Conservation (phyloP, 1,140 invertebrate species). For the Myzus persicae region DNA sequence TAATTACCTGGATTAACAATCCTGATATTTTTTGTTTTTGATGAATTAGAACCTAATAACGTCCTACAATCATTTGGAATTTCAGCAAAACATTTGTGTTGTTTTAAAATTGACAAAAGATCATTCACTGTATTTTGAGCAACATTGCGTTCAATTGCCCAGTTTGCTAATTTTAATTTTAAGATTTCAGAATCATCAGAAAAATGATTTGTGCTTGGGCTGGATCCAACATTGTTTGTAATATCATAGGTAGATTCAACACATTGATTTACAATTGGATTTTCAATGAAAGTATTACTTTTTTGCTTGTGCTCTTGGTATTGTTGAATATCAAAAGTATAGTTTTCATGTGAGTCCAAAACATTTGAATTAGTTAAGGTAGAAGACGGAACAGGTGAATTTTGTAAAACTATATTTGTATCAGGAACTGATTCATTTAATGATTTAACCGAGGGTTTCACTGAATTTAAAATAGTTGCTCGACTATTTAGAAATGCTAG, state of each 20-base stretch:
- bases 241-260: no score
- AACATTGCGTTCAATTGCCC: neutral
- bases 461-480: neutral
- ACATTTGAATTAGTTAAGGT: no score
- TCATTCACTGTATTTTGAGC: neutral
- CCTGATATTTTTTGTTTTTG: neutral
- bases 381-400: no score
- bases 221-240: no score
- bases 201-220: neutral
- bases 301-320: no score
- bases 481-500: neutral
- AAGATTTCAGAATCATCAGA: neutral
- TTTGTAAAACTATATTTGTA: neutral
- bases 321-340: no score
- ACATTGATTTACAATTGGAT: no score
- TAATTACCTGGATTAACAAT: neutral
- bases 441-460: neutral
- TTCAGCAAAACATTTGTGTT: neutral
- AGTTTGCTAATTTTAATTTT: neutral
- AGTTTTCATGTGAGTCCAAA: no score
- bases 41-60: neutral
- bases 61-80: neutral
- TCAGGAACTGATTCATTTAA: neutral
- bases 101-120: neutral
- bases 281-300: no score